Conservation (phyloP, 2,888 invertebrate genomes). For the Hedya salicella region DNA sequence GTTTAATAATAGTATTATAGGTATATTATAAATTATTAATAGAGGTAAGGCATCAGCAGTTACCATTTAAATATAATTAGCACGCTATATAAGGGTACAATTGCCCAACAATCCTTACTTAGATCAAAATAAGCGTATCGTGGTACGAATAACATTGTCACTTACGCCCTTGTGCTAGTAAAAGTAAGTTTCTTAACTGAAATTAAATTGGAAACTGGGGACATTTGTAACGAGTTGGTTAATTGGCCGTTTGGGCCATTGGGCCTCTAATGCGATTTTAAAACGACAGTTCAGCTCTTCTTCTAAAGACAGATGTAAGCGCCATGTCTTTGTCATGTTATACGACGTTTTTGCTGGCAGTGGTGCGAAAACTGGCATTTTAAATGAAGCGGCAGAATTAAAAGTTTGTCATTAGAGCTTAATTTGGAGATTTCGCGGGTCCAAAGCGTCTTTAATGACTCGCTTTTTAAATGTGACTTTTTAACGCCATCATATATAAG, state of each 20-base stretch:
- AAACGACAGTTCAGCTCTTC: constrained; percentile 14
- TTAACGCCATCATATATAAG: not conserved
- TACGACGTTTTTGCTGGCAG: not conserved
- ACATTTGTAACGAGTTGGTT: constrained; percentile 27
- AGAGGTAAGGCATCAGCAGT: not conserved
- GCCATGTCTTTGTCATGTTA: not conserved
- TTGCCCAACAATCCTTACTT: not conserved
- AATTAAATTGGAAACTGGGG: constrained; percentile 31
- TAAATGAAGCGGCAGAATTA: constrained; percentile 8
- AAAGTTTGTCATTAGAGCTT: constrained; percentile 15
- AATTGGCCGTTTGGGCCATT: constrained; percentile 24
- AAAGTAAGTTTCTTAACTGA: constrained; percentile 16
- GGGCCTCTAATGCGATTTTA: constrained; percentile 27
- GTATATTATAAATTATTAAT: not conserved
- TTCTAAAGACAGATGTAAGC: not conserved
- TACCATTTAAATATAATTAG: constrained; percentile 32
- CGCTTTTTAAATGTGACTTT: not conserved
- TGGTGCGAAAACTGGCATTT: not conserved
- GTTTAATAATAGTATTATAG: not conserved
- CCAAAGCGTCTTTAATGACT: not conserved
- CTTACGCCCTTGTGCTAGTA: not conserved
- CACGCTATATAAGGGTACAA: not conserved
- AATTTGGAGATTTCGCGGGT: constrained; percentile 1
- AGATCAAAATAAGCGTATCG: not conserved
- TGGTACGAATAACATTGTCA: not conserved